Percentiles rank a stretch among this genome's conserved stretches.
Evolutionary conservation across 1,140 invertebrate genomes (phyloP).

Genomic region (Sinella curviseta): DNA sequence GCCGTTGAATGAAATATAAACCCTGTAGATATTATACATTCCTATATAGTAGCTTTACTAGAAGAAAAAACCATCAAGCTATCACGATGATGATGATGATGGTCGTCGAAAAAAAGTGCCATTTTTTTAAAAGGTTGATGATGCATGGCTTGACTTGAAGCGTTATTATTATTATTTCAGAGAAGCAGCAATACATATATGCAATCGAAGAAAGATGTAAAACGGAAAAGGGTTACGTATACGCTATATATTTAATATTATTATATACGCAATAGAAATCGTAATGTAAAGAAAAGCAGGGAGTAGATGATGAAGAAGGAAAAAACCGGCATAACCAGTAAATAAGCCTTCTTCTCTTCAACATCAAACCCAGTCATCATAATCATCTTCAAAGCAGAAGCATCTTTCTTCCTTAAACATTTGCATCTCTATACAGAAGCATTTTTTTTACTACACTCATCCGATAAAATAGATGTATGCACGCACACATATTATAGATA

Average conservation of each 20-base stretch:
- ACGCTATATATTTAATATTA: too few relatives aligned
- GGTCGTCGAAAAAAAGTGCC: background rate
- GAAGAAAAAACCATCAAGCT: too few relatives aligned
- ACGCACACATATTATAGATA: background rate
- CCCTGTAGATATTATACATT: too few relatives aligned
- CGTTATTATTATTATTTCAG: background rate
- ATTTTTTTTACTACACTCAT: background rate
- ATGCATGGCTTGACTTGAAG: constrained; percentile 5
- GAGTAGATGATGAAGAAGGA: too few relatives aligned
- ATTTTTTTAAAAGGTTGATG: constrained; percentile 26
- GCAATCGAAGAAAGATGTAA: background rate
- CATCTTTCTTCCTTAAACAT: background rate
- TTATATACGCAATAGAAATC: too few relatives aligned
- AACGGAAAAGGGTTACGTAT: background rate
- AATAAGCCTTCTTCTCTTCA: too few relatives aligned
- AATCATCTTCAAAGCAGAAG: background rate
- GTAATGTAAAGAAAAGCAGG: too few relatives aligned
- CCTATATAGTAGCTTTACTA: too few relatives aligned
- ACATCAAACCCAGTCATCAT: constrained; percentile 2
- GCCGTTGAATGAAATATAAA: background rate
- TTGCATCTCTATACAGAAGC: background rate
- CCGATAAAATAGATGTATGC: background rate
- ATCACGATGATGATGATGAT: background rate
- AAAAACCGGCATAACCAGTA: constrained; percentile 16
- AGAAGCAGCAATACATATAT: background rate